A percentile compares a stretch with the other conserved stretches of the same genome.
Evolutionary conservation across 2,888 invertebrate species (phyloP).

Genomic region (Acleris sparsana): DNA sequence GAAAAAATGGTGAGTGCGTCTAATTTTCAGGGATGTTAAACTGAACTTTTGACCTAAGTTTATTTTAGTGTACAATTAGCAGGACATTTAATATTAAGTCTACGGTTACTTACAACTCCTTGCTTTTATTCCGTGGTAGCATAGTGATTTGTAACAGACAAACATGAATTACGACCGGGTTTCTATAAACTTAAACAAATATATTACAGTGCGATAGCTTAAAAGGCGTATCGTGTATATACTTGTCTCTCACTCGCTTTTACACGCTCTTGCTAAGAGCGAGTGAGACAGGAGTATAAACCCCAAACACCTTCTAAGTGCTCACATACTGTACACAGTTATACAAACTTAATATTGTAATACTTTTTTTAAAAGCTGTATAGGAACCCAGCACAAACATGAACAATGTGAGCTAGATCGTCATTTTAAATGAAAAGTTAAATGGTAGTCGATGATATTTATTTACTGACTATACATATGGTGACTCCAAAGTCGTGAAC

Average conservation of each 20-base stretch:
- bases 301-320: no score
- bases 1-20: slow-evolving; percentile 33
- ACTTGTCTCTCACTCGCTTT: no score
- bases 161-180: slow-evolving; percentile 39
- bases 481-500: no score
- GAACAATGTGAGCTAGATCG: slow-evolving; percentile 1
- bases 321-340: no score
- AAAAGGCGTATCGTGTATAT: no score
- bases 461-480: no score
- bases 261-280: no score
- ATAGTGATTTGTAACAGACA: slow-evolving; percentile 55
- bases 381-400: slow-evolving; percentile 25
- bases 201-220: not conserved
- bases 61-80: slow-evolving; percentile 6
- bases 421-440: no score
- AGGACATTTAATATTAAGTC: slow-evolving; percentile 29
- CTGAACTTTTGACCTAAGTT: slow-evolving; percentile 22
- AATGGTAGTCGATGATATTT: no score
- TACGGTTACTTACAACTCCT: slow-evolving; percentile 78
- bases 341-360: no score
- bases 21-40: slow-evolving; percentile 18
- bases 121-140: slow-evolving; percentile 75
- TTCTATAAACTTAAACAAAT: slow-evolving; percentile 26
- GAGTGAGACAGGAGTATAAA: no score
- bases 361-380: not conserved